Conservation (phyloP, 2,797 vertebrate genomes). For the Rhadinocentrus ornatus region DNA sequence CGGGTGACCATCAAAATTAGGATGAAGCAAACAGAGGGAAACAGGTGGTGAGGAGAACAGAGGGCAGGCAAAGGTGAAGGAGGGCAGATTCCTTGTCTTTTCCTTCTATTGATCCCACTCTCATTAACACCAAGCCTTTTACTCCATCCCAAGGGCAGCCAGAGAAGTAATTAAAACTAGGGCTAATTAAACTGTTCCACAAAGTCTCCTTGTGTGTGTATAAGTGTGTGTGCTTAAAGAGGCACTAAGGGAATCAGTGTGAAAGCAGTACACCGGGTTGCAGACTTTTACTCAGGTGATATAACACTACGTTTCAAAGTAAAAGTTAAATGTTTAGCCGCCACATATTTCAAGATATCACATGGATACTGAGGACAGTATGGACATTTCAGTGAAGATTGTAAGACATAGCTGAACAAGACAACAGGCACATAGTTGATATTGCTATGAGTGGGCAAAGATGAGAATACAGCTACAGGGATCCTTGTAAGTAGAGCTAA, state of each 20-base stretch:
- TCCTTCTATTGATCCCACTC: slow-evolving; percentile 74
- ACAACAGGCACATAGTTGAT: too few relatives aligned
- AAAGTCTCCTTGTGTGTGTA: slow-evolving; percentile 27
- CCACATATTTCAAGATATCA: slow-evolving; percentile 34
- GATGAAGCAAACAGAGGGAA: slow-evolving; percentile 32
- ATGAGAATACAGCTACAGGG: too few relatives aligned
- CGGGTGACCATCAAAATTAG: slow-evolving; percentile 35
- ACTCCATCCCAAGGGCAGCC: slow-evolving; percentile 68
- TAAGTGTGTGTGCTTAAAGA: slow-evolving; percentile 33
- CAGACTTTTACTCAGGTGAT: slow-evolving; percentile 38
- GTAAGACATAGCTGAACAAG: too few relatives aligned
- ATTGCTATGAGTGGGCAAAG: too few relatives aligned
- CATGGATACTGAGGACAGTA: too few relatives aligned
- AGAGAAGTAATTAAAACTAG: slow-evolving; percentile 78
- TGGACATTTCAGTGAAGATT: too few relatives aligned
- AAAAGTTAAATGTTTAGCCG: slow-evolving; percentile 54
- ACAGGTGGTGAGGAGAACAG: slow-evolving; percentile 43
- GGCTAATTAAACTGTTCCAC: slow-evolving; percentile 77
- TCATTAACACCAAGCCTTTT: slow-evolving; percentile 77
- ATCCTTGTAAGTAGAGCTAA: too few relatives aligned
- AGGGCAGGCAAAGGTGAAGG: slow-evolving; percentile 51
- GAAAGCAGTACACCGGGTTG: slow-evolving; percentile 38
- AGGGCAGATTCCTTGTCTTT: slow-evolving; percentile 67
- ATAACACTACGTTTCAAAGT: slow-evolving; percentile 25
- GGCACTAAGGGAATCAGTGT: slow-evolving; percentile 6